Conservation (phyloP, 1,140 invertebrate genomes). For the Ctenoplectra terminalis region DNA sequence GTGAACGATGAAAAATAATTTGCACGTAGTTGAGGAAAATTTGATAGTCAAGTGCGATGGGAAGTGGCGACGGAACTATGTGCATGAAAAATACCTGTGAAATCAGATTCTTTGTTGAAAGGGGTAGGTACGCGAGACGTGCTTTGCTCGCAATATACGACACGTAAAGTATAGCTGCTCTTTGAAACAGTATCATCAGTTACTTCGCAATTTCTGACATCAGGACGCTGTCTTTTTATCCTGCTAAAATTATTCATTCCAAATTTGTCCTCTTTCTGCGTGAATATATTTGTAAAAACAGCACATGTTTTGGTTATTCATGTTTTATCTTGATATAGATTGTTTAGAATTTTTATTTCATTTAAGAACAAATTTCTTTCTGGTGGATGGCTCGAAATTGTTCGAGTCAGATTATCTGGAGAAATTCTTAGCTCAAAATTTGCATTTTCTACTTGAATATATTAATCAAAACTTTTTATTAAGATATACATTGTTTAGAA, state of each 20-base stretch:
- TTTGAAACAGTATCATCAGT: conserved; percentile 34
- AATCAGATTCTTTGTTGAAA: conserved; percentile 36
- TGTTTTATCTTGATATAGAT: too few species aligned
- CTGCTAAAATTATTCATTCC: neutral
- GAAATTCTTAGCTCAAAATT: too few species aligned
- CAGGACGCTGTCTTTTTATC: neutral
- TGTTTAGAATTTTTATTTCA: too few species aligned
- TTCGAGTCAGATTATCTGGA: too few species aligned
- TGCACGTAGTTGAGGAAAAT: neutral
- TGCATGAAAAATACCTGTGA: conserved; percentile 16
- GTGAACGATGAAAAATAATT: neutral
- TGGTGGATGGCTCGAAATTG: too few species aligned
- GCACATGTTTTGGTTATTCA: too few species aligned
- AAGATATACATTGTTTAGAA: too few species aligned
- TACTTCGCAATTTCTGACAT: neutral
- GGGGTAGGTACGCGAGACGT: neutral
- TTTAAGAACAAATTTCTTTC: too few species aligned
- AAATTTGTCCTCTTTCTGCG: neutral
- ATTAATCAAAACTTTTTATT: too few species aligned
- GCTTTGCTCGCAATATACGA: conserved; percentile 4
- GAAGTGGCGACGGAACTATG: neutral
- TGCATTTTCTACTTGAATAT: too few species aligned
- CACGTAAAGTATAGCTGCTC: neutral
- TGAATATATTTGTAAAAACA: neutral
- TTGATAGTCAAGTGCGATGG: neutral